Conservation (phyloP, 1,140 invertebrate genomes). For the Nasonia giraulti region DNA sequence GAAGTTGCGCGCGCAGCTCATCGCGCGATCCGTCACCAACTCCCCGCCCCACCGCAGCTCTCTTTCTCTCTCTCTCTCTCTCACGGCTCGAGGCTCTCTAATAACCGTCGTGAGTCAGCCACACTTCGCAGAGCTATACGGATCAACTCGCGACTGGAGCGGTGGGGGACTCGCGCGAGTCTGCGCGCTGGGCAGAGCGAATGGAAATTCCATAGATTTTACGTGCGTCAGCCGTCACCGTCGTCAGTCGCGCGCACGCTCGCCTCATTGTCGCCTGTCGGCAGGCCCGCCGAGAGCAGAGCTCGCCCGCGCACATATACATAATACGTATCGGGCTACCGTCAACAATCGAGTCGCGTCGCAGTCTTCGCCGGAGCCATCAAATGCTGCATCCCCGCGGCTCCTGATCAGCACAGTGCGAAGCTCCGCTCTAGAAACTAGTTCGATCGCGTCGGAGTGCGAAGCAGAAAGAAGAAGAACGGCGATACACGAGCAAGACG, state of each 20-base stretch:
- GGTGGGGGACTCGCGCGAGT: not conserved
- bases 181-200: not conserved
- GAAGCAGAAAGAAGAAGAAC: not conserved
- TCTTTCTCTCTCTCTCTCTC: too few species aligned
- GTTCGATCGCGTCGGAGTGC: not conserved
- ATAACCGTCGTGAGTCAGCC: not conserved
- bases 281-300: not conserved
- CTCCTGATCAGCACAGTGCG: too few species aligned
- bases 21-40: not conserved
- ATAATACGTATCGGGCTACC: not conserved
- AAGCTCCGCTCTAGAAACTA: too few species aligned
- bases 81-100: not conserved
- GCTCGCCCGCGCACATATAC: not conserved
- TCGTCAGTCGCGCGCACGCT: constrained; percentile 25
- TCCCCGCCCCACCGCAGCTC: not conserved
- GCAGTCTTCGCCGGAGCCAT: not conserved
- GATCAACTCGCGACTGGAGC: too few species aligned
- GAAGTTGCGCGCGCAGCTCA: constrained; percentile 28
- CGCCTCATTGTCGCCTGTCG: not conserved
- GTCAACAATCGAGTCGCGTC: not conserved
- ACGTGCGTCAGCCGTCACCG: constrained; percentile 5
- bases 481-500: not conserved
- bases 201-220: constrained; percentile 19
- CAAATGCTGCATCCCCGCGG: not conserved
- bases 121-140: not conserved